Evolutionary conservation across 1,140 invertebrate genomes (phyloP).

Genomic region (Drosophila busckii): DNA sequence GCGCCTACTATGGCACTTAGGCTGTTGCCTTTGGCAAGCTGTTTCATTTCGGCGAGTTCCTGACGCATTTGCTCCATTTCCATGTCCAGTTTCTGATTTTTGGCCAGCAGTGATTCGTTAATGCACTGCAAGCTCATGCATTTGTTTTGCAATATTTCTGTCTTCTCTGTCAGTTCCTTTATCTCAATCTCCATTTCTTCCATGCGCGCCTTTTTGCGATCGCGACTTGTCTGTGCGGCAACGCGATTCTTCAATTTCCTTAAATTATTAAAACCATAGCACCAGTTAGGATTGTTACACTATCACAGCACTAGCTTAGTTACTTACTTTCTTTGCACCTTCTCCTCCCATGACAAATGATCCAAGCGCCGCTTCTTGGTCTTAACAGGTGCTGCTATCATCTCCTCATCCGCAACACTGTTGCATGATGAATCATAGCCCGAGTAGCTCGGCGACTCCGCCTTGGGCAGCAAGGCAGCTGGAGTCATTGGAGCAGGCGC

Average conservation of each 20-base stretch:
- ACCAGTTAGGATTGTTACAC: background rate
- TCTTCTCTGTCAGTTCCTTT: conserved; percentile 82
- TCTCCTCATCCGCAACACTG: conserved; percentile 40
- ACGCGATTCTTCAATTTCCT: conserved; percentile 98
- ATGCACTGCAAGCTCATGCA: conserved; percentile 83
- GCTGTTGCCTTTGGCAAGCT: conserved; percentile 35
- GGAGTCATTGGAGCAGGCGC: conserved; percentile 79
- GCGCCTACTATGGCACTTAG: conserved; percentile 79
- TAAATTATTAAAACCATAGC: conserved; percentile 29
- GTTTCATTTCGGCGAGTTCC: conserved; percentile 66
- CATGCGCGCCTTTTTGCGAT: conserved; percentile 96
- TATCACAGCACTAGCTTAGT: conserved; percentile 35
- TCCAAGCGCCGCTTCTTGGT: conserved; percentile 87
- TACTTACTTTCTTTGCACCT: conserved; percentile 90
- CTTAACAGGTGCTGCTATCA: conserved; percentile 45
- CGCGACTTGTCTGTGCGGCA: conserved; percentile 97
- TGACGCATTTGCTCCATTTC: conserved; percentile 80
- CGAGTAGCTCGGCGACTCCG: conserved; percentile 71
- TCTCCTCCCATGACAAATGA: conserved; percentile 90
- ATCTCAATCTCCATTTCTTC: conserved; percentile 90
- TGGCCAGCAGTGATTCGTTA: conserved; percentile 84
- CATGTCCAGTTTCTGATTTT: conserved; percentile 82
- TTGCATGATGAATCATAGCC: conserved; percentile 47
- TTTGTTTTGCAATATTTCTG: conserved; percentile 83
- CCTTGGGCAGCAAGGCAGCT: conserved; percentile 76